A percentile compares a stretch with the other conserved stretches of the same genome.
Evolutionary conservation across 2,888 invertebrate species (phyloP).

Genomic region (Leptopterna dolabrata): DNA sequence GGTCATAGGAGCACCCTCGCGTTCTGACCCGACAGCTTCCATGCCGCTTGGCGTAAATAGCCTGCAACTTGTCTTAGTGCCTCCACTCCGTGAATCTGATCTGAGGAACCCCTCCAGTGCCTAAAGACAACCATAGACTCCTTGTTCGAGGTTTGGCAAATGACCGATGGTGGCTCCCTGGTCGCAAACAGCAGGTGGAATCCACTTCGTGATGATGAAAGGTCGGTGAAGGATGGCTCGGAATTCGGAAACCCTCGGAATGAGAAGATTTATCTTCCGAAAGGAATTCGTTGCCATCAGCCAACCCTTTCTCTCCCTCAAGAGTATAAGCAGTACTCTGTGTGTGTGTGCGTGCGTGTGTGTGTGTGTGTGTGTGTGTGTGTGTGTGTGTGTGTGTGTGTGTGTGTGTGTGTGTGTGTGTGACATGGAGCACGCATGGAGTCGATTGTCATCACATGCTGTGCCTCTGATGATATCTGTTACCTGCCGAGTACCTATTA

Average conservation of each 20-base stretch:
- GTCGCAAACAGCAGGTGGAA: neutral
- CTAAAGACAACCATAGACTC: neutral
- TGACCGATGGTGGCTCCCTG: neutral
- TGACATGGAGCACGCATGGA: too few species aligned
- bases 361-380: too few species aligned
- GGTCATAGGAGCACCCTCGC: neutral
- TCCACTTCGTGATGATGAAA: neutral
- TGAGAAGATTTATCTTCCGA: neutral
- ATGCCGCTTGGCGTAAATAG: neutral
- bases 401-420: too few species aligned
- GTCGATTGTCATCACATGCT: too few species aligned
- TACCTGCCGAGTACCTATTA: too few species aligned
- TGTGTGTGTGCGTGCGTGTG: too few species aligned
- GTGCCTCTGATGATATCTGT: too few species aligned
- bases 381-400: too few species aligned
- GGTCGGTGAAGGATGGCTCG: neutral
- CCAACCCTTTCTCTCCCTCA: neutral
- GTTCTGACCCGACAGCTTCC: neutral
- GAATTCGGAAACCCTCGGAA: neutral
- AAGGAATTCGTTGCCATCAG: neutral
- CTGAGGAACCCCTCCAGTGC: neutral
- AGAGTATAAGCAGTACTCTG: too few species aligned
- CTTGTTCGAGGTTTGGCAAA: neutral
- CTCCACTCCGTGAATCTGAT: neutral
- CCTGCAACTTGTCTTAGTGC: neutral